phyloP scores from a whole-genome alignment of 1,140 invertebrate genomes.

The Macrotrachela quadricornifera region DNA sequence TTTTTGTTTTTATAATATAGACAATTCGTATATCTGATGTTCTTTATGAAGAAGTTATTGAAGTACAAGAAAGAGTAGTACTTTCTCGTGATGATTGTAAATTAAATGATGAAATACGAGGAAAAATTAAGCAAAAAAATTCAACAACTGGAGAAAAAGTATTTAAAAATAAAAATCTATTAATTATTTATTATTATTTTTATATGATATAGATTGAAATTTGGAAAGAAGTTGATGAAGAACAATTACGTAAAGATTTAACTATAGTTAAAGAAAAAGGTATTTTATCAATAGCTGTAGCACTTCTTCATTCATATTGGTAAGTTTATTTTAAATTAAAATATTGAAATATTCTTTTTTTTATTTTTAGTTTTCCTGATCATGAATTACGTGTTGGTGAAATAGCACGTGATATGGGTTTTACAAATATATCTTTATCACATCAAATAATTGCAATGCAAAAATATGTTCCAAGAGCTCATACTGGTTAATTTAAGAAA shows the following conservation, averaged over 20 bases:
- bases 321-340: too few species aligned
- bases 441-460: slow-evolving; percentile 88
- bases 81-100: slow-evolving; percentile 38
- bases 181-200: background rate
- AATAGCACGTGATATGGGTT: slow-evolving; percentile 61
- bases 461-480: slow-evolving; percentile 54
- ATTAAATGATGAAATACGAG: slow-evolving; percentile 17
- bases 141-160: slow-evolving; percentile 55
- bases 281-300: slow-evolving; percentile 76
- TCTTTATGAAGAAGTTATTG: slow-evolving; percentile 67
- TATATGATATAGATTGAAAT: slow-evolving; percentile 25
- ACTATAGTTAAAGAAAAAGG: slow-evolving; percentile 41
- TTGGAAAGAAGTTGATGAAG: slow-evolving; percentile 26
- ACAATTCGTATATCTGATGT: slow-evolving; percentile 62
- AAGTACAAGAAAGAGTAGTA: slow-evolving; percentile 71
- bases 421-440: slow-evolving; percentile 73
- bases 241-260: slow-evolving; percentile 39
- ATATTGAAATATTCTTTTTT: too few species aligned
- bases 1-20: slow-evolving; percentile 28
- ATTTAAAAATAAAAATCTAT: slow-evolving; percentile 1
- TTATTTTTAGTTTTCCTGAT: slow-evolving; percentile 41
- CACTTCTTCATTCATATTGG: slow-evolving; percentile 80
- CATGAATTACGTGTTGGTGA: slow-evolving; percentile 62
- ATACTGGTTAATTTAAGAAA: slow-evolving; percentile 27
- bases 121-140: slow-evolving; percentile 9